phyloP scores from a whole-genome alignment of 2,797 vertebrate genomes.

The Myotis daubentonii region DNA sequence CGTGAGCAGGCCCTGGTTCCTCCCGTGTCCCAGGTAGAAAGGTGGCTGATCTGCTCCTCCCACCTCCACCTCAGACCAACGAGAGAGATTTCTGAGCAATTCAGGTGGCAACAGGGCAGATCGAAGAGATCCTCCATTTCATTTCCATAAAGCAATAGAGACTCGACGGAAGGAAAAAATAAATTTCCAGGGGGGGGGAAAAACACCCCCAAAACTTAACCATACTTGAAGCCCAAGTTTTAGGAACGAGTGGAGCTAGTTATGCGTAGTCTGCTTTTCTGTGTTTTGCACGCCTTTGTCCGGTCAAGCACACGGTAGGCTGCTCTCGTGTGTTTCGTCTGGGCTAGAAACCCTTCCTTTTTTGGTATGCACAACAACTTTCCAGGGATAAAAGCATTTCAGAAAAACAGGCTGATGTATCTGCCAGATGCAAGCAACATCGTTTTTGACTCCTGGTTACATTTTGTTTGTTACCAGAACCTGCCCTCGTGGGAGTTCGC shows the following conservation, averaged over 20 bases:
- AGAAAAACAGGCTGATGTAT: slow-evolving; percentile 55
- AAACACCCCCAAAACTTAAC: neutral
- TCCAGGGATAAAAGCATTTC: slow-evolving; percentile 51
- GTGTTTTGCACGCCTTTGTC: neutral
- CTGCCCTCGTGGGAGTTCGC: neutral
- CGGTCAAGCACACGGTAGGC: neutral
- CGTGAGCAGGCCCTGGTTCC: neutral
- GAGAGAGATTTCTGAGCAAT: neutral
- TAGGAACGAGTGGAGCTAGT: neutral
- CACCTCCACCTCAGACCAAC: neutral
- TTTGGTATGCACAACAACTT: slow-evolving; percentile 63
- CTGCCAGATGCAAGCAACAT: slow-evolving; percentile 58
- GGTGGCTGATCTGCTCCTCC: neutral
- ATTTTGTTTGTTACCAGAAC: slow-evolving; percentile 51
- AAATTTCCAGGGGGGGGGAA: neutral
- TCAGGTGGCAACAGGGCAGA: neutral
- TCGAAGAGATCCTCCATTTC: neutral
- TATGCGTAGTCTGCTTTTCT: neutral
- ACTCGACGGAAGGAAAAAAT: neutral
- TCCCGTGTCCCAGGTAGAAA: too few species aligned
- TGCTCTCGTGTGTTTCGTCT: slow-evolving; percentile 36
- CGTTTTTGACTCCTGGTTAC: slow-evolving; percentile 42
- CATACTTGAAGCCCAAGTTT: neutral
- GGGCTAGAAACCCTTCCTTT: slow-evolving; percentile 58
- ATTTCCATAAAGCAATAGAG: neutral